Evolutionary conservation across 1,140 invertebrate genomes (phyloP).

Genomic region (Anoplophora glabripennis): DNA sequence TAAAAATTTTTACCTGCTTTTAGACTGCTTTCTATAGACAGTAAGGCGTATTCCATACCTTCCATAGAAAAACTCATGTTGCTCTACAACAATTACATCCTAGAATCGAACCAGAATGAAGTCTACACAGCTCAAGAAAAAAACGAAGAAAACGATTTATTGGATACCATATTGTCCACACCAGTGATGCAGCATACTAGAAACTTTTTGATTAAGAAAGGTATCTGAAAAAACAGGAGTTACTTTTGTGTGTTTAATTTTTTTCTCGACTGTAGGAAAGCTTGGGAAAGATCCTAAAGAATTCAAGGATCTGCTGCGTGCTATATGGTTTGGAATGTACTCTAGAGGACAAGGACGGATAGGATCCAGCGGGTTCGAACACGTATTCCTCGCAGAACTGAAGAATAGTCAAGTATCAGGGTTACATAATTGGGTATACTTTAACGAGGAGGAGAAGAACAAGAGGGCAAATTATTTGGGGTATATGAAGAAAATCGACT

Average conservation of each 20-base stretch:
- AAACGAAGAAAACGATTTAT: constrained; percentile 71
- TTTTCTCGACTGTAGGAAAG: constrained; percentile 26
- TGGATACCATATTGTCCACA: constrained; percentile 72
- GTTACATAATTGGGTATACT: constrained; percentile 89
- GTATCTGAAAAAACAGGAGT: constrained; percentile 38
- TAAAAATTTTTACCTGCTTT: constrained; percentile 11
- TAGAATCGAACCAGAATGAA: constrained; percentile 71
- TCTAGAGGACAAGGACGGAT: constrained; percentile 71
- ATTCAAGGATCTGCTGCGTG: constrained; percentile 70
- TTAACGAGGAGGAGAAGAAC: constrained; percentile 67
- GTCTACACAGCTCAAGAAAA: constrained; percentile 71
- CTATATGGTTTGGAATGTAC: constrained; percentile 80
- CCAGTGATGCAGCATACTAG: constrained; percentile 71
- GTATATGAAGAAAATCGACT: constrained; percentile 68
- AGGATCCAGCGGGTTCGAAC: constrained; percentile 82
- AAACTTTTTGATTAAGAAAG: constrained; percentile 68
- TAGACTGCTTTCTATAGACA: constrained; percentile 61
- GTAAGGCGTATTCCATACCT: constrained; percentile 58
- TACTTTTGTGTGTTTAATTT: not conserved
- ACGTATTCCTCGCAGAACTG: constrained; percentile 81
- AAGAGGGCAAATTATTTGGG: constrained; percentile 74
- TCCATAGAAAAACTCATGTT: constrained; percentile 66
- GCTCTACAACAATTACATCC: constrained; percentile 75
- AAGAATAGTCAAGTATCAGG: constrained; percentile 74
- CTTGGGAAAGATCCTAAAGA: constrained; percentile 61